Evolutionary conservation across 2,888 invertebrate genomes (phyloP), one percentile per base, ranked within the genome.

Genomic region (Periphyllus acericola): DNA sequence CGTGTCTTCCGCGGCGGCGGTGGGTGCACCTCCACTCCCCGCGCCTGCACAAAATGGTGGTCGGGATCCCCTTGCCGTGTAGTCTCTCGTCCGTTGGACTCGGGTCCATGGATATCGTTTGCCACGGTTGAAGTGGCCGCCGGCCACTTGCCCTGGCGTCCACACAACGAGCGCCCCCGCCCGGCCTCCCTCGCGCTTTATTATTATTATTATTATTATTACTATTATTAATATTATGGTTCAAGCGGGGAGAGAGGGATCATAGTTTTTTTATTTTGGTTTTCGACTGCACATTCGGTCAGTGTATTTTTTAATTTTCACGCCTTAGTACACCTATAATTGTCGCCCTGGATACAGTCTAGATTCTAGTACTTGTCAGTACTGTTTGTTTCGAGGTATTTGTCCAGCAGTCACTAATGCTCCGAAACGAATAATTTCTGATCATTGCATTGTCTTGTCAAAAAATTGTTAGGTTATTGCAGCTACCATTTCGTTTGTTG

Each of bases 41-140:
- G 92, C 91, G 91, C 91, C 60, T 91, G 91, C 91, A 92, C 92
- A 92, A 92, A 92, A 92, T 92, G 92, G 92, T 91, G 92, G 92
- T 91, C 92, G 89, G 88, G 88, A 89, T 89, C 89, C 88, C 89
- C 89, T 88, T 86, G 87, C 36, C 83, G 32, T 71, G 14, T 60
- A 36, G 29, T 72, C 81, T 66, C 25, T 17, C 71, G 60, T 68
- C 72, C 72, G 84, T 68, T 46, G 14, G 14, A 46, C 82, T 36
- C 36, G 55, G 36, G 25, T 29, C 68, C 9, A 17, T 40, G 52
- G 76, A 11, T 83, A 19, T 83, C 52, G 74, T 82, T 89, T 89
- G 90, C 90, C 90, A 66, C 21, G 0, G 34, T 21, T 40, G n/a
- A 40, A 8, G 11, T 78, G 68, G 40, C n/a, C 29, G 25, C 5